These are phyloP conservation scores for Brachionus manjavacas DNA, from an alignment of 1,140 invertebrate species.

Conservation along the genomic window DNA sequence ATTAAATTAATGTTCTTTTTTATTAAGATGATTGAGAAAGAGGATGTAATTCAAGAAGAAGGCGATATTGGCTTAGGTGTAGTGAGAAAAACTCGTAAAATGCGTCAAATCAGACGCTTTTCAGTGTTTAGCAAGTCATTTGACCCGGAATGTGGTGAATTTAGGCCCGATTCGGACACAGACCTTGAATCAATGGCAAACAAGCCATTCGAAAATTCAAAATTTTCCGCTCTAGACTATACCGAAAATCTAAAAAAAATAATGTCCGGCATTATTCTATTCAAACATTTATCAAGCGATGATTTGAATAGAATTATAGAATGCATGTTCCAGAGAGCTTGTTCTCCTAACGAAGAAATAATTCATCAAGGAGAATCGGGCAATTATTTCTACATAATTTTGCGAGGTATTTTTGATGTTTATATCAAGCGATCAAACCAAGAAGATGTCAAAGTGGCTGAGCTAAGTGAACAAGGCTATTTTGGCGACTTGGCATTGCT, in stretches of 20 bases:
- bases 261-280: background rate
- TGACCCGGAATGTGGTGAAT: background rate
- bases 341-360: conserved; percentile 74
- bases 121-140: conserved; percentile 26
- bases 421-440: conserved; percentile 53
- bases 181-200: background rate
- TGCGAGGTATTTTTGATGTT: conserved; percentile 61
- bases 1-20: background rate
- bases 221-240: background rate
- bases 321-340: conserved; percentile 85
- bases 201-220: background rate
- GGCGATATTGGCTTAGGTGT: background rate
- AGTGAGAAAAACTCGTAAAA: background rate
- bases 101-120: background rate
- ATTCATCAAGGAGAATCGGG: conserved; percentile 69
- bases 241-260: background rate
- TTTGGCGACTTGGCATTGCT: conserved; percentile 88
- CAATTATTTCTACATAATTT: conserved; percentile 29
- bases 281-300: background rate
- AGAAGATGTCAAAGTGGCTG: conserved; percentile 48
- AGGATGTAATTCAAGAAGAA: background rate
- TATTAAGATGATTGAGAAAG: background rate
- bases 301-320: conserved; percentile 73
- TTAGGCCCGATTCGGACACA: background rate
- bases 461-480: conserved; percentile 77